Conservation (phyloP, 2,113 vertebrate species). For the Neopipo cinnamomea region DNA sequence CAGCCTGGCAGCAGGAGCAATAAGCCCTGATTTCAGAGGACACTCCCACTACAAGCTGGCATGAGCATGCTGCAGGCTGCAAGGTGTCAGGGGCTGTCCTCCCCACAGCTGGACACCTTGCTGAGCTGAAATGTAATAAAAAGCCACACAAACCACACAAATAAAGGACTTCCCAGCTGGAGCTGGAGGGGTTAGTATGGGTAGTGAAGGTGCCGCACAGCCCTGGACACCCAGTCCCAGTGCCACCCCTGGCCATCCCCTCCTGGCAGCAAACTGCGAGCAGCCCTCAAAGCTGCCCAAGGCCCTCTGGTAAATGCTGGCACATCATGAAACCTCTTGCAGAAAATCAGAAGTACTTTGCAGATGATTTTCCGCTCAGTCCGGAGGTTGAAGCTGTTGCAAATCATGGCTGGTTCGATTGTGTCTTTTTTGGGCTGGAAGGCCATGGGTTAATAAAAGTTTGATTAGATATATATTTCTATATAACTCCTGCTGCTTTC, state of each 20-base stretch:
- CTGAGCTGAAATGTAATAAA: background rate
- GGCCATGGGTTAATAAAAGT: slow-evolving; percentile 2
- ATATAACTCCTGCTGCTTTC: slow-evolving; percentile 4
- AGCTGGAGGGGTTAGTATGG: too few species aligned
- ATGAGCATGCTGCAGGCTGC: background rate
- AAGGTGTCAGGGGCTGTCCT: background rate
- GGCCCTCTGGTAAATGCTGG: accelerated
- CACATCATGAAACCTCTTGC: background rate
- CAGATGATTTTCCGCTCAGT: background rate
- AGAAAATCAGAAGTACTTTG: background rate
- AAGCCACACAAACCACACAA: background rate
- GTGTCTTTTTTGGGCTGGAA: background rate
- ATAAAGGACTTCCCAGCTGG: accelerated
- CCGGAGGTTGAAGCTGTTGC: background rate
- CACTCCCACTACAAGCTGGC: background rate
- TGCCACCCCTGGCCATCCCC: background rate
- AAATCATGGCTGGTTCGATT: background rate
- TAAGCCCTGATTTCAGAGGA: background rate
- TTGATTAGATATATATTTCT: slow-evolving; percentile 29
- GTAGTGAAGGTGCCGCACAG: background rate
- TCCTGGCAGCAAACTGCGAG: background rate
- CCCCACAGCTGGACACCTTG: accelerated
- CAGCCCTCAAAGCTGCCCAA: background rate
- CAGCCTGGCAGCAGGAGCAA: background rate
- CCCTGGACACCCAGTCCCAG: accelerated